Evolutionary conservation across 2,113 vertebrate species (phyloP).

Genomic region (Phasianus colchicus): DNA sequence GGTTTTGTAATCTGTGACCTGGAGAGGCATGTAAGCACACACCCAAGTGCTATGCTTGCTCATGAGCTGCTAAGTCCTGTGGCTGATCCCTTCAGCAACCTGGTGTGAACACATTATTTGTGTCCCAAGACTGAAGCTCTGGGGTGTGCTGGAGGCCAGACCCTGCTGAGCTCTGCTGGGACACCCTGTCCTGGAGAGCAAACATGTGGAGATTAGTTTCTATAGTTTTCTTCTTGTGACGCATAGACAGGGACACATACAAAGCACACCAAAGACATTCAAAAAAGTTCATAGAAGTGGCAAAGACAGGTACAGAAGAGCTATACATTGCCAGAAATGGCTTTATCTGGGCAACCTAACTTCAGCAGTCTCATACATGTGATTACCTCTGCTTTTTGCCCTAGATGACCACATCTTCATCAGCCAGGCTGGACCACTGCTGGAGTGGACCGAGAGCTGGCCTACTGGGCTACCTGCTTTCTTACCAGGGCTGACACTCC

Average conservation of each 20-base stretch:
- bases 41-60: not conserved
- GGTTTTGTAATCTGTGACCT: not conserved
- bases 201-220: not conserved
- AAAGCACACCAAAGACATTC: not conserved
- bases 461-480: not conserved
- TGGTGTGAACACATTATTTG: not conserved
- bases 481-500: not conserved
- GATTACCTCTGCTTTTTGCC: not conserved
- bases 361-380: not conserved
- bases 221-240: not conserved
- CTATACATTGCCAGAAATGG: not conserved
- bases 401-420: not conserved
- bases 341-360: not conserved
- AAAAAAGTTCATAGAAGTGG: not conserved
- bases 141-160: fast-evolving
- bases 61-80: not conserved
- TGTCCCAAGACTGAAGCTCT: not conserved
- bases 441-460: fast-evolving
- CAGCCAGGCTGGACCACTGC: not conserved
- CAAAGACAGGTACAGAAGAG: not conserved
- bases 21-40: not conserved
- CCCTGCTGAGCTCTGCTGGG: not conserved
- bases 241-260: not conserved
- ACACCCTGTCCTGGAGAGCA: not conserved
- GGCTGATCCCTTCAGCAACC: not conserved